Evolutionary conservation across 2,113 vertebrate genomes (phyloP).

Genomic region (Axis porcinus): DNA sequence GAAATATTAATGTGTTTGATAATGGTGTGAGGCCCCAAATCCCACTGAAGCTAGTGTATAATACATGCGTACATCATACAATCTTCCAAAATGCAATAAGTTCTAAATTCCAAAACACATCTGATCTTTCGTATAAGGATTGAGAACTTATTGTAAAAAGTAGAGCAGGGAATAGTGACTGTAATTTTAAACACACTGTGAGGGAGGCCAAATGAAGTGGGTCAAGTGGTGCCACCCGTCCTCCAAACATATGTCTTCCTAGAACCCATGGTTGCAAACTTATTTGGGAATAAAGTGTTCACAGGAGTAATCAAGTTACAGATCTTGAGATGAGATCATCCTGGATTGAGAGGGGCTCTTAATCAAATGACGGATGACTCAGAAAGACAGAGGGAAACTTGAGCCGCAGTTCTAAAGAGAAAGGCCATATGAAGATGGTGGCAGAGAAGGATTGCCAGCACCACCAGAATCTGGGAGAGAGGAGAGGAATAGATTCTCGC

Average conservation of each 20-base stretch:
- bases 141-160: neutral
- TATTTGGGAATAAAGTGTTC: neutral
- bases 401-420: neutral
- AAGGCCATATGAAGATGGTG: neutral
- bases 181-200: neutral
- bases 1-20: neutral
- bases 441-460: neutral
- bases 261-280: neutral
- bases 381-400: neutral
- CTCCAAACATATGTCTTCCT: neutral
- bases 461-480: neutral
- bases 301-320: neutral
- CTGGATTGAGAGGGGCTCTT: neutral
- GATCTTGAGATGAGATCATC: neutral
- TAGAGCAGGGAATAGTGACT: neutral
- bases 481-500: neutral
- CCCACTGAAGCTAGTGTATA: neutral
- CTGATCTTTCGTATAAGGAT: neutral
- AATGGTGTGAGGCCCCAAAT: neutral
- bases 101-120: neutral
- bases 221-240: neutral
- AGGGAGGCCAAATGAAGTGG: neutral
- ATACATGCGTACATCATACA: neutral
- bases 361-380: neutral
- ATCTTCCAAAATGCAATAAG: neutral